Evolutionary conservation across 2,888 invertebrate species (phyloP).

Genomic region (Epistrophe eligans): DNA sequence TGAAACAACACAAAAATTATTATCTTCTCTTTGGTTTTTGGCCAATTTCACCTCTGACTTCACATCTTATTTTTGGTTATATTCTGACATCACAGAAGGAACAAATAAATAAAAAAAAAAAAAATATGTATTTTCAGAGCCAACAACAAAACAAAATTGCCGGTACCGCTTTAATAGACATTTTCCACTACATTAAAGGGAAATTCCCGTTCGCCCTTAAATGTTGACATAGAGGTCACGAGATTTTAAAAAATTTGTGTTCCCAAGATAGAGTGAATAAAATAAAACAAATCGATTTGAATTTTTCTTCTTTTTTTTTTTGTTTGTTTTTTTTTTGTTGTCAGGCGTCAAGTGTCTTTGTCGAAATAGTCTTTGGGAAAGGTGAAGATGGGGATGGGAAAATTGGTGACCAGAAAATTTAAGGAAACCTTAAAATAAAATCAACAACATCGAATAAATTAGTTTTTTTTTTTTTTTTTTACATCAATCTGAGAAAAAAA

Average conservation of each 20-base stretch:
- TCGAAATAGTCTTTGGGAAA: not conserved
- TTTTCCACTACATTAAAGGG: constrained; percentile 18
- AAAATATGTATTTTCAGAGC: not conserved
- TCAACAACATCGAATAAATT: too few relatives aligned
- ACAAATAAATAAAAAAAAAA: not conserved
- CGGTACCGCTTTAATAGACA: constrained; percentile 24
- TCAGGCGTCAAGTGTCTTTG: constrained; percentile 33
- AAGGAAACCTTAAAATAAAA: too few relatives aligned
- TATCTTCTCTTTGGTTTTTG: not conserved
- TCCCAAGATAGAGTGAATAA: constrained; percentile 7
- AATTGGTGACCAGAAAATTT: too few relatives aligned
- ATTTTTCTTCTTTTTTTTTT: constrained; percentile 9
- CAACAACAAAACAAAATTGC: not conserved
- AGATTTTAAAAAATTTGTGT: not conserved
- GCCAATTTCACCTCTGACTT: constrained; percentile 30
- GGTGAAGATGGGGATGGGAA: not conserved
- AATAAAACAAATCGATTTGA: constrained; percentile 29
- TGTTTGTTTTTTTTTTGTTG: too few relatives aligned
- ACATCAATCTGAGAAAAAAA: too few relatives aligned
- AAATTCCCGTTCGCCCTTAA: not conserved
- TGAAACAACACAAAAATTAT: constrained; percentile 6
- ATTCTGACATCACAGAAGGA: not conserved
- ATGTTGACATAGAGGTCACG: constrained; percentile 7
- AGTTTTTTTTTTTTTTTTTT: too few relatives aligned
- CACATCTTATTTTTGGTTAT: constrained; percentile 27